A percentile compares a stretch with the other conserved stretches of the same genome.
phyloP scores from a whole-genome alignment of 2,113 vertebrate species.

The Caranx melampygus region DNA sequence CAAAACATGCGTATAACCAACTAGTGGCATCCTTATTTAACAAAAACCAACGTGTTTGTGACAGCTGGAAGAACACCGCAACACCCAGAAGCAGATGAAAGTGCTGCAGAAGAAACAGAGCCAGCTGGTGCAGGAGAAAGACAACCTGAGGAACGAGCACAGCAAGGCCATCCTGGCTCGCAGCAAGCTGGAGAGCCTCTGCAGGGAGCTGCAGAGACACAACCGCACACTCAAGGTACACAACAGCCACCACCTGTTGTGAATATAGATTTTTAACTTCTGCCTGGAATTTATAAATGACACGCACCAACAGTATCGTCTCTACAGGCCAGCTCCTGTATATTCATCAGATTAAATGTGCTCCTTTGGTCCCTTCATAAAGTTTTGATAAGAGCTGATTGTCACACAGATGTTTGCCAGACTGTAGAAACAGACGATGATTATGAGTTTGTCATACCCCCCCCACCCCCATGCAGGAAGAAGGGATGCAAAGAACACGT shows the following conservation, averaged over 20 bases:
- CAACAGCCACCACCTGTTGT: background rate
- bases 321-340: background rate
- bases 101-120: conserved; percentile 96
- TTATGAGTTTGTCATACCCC: background rate
- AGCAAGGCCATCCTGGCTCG: conserved; percentile 97
- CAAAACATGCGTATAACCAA: background rate
- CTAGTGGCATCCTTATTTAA: background rate
- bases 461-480: conserved; percentile 85
- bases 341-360: background rate
- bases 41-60: background rate
- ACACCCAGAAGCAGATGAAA: conserved; percentile 96
- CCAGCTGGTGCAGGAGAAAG: conserved; percentile 96
- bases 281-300: background rate
- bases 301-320: background rate
- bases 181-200: conserved; percentile 97
- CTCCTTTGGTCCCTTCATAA: background rate
- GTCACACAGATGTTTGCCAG: background rate
- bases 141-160: conserved; percentile 94
- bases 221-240: conserved; percentile 96
- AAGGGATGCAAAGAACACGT: conserved; percentile 92
- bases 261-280: background rate
- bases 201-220: conserved; percentile 96
- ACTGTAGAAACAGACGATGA: background rate
- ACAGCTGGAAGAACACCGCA: conserved; percentile 95
- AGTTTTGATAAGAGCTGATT: background rate